These are phyloP conservation scores for Ciconia nigra DNA, from an alignment of 2,797 vertebrate species.

Conservation along the genomic window DNA sequence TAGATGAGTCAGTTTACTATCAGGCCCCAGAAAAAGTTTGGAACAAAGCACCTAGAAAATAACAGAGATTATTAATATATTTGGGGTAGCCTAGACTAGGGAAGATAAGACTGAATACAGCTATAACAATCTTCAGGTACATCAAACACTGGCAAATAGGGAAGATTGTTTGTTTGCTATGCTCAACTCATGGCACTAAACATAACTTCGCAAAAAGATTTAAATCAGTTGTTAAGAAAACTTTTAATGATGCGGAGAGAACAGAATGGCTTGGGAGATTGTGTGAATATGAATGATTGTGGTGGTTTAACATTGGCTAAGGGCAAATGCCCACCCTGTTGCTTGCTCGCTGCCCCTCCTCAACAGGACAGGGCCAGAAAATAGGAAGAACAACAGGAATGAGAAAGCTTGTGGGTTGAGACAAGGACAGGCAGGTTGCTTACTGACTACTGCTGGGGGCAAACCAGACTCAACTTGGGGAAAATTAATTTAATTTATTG, in stretches of 20 bases:
- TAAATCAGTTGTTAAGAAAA: neutral
- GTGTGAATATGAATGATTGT: neutral
- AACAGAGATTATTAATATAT: neutral
- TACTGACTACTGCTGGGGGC: neutral
- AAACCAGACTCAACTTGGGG: neutral
- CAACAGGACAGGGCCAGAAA: neutral
- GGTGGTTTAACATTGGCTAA: neutral
- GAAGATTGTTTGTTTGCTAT: neutral
- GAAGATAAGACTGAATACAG: neutral
- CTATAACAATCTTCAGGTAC: neutral
- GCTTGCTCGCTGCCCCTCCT: neutral
- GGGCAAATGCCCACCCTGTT: neutral
- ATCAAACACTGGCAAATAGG: neutral
- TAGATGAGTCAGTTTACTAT: neutral
- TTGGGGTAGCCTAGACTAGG: neutral
- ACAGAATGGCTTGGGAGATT: neutral
- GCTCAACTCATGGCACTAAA: neutral
- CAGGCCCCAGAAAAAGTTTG: neutral
- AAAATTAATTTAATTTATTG: neutral
- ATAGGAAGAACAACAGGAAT: neutral
- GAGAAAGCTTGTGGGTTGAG: neutral
- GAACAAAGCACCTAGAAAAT: neutral
- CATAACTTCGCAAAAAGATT: neutral
- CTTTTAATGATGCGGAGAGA: neutral
- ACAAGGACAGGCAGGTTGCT: neutral